A percentile compares a stretch with the other conserved stretches of the same genome.
Evolutionary conservation across 2,888 invertebrate species (phyloP).

Genomic region (Dexiosoma caninum): DNA sequence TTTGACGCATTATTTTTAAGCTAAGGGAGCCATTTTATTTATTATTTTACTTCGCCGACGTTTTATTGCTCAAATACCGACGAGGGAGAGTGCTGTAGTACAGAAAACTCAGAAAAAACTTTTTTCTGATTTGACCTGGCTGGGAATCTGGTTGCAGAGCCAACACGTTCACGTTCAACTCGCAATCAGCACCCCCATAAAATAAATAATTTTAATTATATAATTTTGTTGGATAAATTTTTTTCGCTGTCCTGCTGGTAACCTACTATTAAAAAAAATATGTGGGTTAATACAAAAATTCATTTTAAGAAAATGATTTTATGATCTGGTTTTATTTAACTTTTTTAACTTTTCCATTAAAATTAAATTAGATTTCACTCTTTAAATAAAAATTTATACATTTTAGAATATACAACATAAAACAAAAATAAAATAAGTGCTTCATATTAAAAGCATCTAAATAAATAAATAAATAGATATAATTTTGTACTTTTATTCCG

Average conservation of each 20-base stretch:
- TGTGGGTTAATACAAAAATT: constrained; percentile 45
- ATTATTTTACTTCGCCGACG: too few species aligned
- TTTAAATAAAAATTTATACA: constrained; percentile 17
- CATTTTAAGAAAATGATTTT: background rate
- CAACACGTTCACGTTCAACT: too few species aligned
- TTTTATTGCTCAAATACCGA: too few species aligned
- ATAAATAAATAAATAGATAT: background rate
- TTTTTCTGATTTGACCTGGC: too few species aligned
- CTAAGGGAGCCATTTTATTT: too few species aligned
- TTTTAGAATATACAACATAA: background rate
- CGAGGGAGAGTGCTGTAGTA: too few species aligned
- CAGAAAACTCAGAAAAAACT: too few species aligned
- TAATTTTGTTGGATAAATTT: background rate
- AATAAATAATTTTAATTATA: too few species aligned
- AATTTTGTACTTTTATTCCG: constrained; percentile 31
- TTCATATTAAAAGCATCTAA: background rate
- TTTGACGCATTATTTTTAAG: too few species aligned
- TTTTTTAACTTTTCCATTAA: background rate
- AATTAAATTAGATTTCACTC: background rate
- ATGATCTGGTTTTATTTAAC: background rate
- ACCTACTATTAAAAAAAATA: constrained; percentile 20
- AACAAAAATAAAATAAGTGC: background rate
- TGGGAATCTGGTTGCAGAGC: too few species aligned
- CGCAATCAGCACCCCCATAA: too few species aligned
- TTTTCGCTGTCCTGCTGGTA: background rate